Conservation (phyloP, 2,888 invertebrate genomes). For the Xylocampa areola region DNA sequence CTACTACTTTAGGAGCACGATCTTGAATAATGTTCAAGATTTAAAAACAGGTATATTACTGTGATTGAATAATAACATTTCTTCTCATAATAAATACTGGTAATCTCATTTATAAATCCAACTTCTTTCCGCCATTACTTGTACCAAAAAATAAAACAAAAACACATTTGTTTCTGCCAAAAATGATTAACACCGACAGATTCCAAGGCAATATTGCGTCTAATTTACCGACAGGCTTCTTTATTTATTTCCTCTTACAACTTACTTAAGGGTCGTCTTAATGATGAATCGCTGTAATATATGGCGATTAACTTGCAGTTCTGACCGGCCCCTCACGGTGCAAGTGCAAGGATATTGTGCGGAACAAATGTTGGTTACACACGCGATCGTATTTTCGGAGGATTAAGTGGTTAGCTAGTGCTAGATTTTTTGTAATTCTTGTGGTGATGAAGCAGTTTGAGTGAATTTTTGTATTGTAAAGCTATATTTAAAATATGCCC, state of each 20-base stretch:
- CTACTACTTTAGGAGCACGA: too few relatives aligned
- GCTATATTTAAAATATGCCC: too few relatives aligned
- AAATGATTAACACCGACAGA: slow-evolving; percentile 67
- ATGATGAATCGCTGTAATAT: slow-evolving; percentile 79
- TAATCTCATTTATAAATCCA: background rate
- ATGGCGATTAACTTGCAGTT: slow-evolving; percentile 85
- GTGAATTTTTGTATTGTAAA: background rate
- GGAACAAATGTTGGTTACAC: slow-evolving; percentile 73
- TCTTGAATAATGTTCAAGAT: too few relatives aligned
- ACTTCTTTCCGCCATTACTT: background rate
- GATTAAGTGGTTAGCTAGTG: slow-evolving; percentile 74
- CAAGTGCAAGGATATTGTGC: slow-evolving; percentile 72
- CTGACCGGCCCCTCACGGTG: slow-evolving; percentile 69
- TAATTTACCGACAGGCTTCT: slow-evolving; percentile 60
- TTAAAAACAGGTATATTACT: too few relatives aligned
- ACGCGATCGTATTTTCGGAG: slow-evolving; percentile 81
- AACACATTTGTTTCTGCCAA: slow-evolving; percentile 34
- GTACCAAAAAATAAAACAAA: slow-evolving; percentile 10
- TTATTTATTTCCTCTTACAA: slow-evolving; percentile 69
- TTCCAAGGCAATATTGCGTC: slow-evolving; percentile 57
- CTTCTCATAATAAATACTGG: too few relatives aligned
- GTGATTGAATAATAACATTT: too few relatives aligned
- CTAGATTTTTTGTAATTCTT: slow-evolving; percentile 36
- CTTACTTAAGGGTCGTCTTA: slow-evolving; percentile 65
- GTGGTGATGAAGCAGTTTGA: slow-evolving; percentile 2